Base-by-base conservation (phyloP, 2,888 invertebrate genomes). In the Drosophila stalkeri region DNA sequence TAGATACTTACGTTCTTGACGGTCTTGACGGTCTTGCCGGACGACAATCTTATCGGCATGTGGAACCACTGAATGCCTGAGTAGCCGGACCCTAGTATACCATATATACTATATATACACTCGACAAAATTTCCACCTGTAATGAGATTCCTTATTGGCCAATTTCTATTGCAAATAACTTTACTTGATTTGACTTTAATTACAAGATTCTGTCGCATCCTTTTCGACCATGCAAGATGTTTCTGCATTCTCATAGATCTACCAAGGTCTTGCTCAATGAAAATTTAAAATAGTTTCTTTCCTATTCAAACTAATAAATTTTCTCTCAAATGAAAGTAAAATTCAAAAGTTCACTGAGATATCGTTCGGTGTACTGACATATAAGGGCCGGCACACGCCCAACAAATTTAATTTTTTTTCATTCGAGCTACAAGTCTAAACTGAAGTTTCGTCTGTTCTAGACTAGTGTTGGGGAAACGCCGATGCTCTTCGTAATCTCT, bases 41-140 rank as follows among this genome's bases (percentile, higher is more conserved):
- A 43, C 54, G 41, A 33, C 68, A 76, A 85, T 86, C 87, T 86
- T 71, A 85, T 85, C 84, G 62, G 16, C 31, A 43, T 39, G 52
- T 35, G 27, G 35, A 39, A 35, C 23, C 56, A 59, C 16, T n/a
- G 11, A 54, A 31, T 11, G 67, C 41, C 65, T 35, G 20, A 27
- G 39, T 52, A 41, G 20, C 35, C 41, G 9, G 12, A 12, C 37
- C 33, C 23, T 44, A 44, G 12, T 6, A 20, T 1, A 14, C 27
- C 16, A 27, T 27, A 44, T 35, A 39, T 14, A 43, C 11, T 6
- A 27, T 7, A 31, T 9, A 18, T n/a, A 46, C 61, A 54, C 31
- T 46, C 9, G 9, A 27, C 33, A 2, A 35, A 51, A 51, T 33
- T 46, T 14, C 7, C 44, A 7, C 2, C 7, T 11, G 7, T 5